Evolutionary conservation across 1,140 invertebrate genomes (phyloP).

Genomic region (Sitophilus oryzae): DNA sequence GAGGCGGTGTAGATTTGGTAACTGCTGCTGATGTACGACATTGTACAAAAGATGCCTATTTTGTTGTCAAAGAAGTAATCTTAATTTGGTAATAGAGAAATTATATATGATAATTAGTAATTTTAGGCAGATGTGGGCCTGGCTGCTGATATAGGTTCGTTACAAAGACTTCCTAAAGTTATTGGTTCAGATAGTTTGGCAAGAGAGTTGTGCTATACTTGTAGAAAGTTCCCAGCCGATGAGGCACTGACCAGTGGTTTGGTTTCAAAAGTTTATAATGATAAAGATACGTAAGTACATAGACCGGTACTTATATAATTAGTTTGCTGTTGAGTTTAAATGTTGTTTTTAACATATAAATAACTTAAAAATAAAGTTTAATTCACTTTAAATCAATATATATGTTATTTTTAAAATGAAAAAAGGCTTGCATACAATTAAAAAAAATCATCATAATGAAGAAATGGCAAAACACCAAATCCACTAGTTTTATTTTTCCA

Average conservation of each 20-base stretch:
- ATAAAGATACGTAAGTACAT: conserved; percentile 58
- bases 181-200: conserved; percentile 82
- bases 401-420: too few relatives aligned
- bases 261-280: conserved; percentile 66
- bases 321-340: too few relatives aligned
- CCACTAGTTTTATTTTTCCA: too few relatives aligned
- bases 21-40: conserved; percentile 88
- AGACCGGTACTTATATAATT: neutral
- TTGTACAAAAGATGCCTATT: conserved; percentile 85
- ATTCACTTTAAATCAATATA: too few relatives aligned
- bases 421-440: too few relatives aligned
- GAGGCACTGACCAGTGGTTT: conserved; percentile 76
- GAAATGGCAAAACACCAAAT: too few relatives aligned
- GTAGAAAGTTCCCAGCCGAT: conserved; percentile 68
- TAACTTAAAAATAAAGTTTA: too few relatives aligned
- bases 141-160: conserved; percentile 89
- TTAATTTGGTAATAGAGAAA: conserved; percentile 1
- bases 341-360: too few relatives aligned
- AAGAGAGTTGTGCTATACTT: conserved; percentile 84
- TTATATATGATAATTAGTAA: neutral
- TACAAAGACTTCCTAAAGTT: conserved; percentile 91
- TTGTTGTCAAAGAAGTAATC: conserved; percentile 81
- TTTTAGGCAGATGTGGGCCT: conserved; percentile 65
- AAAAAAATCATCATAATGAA: too few relatives aligned
- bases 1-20: conserved; percentile 83